Base-by-base conservation (phyloP, 2,797 vertebrate species). In the Halcyon smyrnensis region DNA sequence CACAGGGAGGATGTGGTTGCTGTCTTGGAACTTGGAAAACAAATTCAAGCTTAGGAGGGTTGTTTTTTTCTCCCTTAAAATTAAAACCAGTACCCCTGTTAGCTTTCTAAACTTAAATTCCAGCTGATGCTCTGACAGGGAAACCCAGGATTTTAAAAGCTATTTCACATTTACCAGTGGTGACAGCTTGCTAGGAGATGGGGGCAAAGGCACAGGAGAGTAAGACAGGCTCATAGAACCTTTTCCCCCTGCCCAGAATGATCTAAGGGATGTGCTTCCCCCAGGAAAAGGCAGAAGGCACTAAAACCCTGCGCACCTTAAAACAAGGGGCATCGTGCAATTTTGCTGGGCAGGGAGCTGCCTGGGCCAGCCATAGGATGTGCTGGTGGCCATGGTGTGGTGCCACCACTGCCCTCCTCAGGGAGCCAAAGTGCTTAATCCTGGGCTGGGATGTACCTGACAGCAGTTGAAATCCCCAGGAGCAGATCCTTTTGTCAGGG, bases 1-100 rank as follows among this genome's bases (percentile, higher is more conserved):
- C 90, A 71, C 45, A 45, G 53, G 75, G 95, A 97, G 96, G 96
- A 96, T 97, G 94, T 96, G 95, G 96, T 97, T 4, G 10, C 87
- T 93, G 83, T 91, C 64, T 74, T 92, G 81, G 90, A 95, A 93
- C 68, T n/a, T 73, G 78, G 78, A 97, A 94, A 96, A 94, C 86
- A 94, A 94, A 93, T 84, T 95, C 92, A 84, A 60, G 32, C 53
- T 90, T 89, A 89, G 62, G 37, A 93, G 18, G 13, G 48, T 74
- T 94, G 80, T 78, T 90, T 91, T 91, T 88, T 64, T 34, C 64
- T 90, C 57, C 65, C 14, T 32, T 83, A 84, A 95, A 97, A 96
- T 97, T 94, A 95, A 97, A 97, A 96, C 64, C 96, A 96, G 91
- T 7, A 2, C 48, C 96, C 46, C 69, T 71, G 34, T 54, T 89